Conservation (phyloP, 2,888 invertebrate species). For the Sepioteuthis lessoniana region DNA sequence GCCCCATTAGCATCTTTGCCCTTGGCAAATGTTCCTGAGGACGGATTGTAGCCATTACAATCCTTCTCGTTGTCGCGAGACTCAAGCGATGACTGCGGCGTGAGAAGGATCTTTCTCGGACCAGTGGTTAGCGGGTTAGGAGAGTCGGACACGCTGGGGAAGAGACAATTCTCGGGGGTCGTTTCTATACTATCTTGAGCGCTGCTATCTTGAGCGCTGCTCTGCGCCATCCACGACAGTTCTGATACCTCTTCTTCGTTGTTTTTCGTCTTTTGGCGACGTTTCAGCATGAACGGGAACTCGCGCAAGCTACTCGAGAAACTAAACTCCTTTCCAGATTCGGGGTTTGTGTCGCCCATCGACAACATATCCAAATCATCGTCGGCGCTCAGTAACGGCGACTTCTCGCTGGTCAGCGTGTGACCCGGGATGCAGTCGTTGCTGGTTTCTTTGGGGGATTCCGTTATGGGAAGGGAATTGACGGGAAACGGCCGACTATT, state of each 20-base stretch:
- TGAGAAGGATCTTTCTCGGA: conserved; percentile 6
- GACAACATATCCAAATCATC: conserved; percentile 41
- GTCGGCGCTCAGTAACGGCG: conserved; percentile 46
- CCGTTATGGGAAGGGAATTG: neutral
- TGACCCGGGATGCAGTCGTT: conserved; percentile 43
- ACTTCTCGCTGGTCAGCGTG: conserved; percentile 41
- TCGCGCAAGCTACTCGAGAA: conserved; percentile 43
- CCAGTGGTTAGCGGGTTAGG: conserved; percentile 2
- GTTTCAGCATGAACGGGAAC: conserved; percentile 41
- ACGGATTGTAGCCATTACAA: conserved; percentile 43
- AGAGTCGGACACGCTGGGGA: conserved; percentile 40
- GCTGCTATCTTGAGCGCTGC: neutral
- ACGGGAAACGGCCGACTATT: neutral
- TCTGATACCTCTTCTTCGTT: conserved; percentile 43
- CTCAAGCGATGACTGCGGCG: conserved; percentile 34
- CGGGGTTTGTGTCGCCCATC: conserved; percentile 35
- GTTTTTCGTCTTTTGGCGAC: conserved; percentile 23
- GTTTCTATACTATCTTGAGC: neutral
- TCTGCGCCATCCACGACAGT: conserved; percentile 38
- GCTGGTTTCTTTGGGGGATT: conserved; percentile 37
- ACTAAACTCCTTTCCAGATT: conserved; percentile 35
- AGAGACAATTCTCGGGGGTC: conserved; percentile 45
- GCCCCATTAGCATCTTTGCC: neutral
- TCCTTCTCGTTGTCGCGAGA: conserved; percentile 44
- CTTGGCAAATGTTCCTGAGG: neutral